phyloP scores from a whole-genome alignment of 2,113 vertebrate species.

The Burhinus oedicnemus region DNA sequence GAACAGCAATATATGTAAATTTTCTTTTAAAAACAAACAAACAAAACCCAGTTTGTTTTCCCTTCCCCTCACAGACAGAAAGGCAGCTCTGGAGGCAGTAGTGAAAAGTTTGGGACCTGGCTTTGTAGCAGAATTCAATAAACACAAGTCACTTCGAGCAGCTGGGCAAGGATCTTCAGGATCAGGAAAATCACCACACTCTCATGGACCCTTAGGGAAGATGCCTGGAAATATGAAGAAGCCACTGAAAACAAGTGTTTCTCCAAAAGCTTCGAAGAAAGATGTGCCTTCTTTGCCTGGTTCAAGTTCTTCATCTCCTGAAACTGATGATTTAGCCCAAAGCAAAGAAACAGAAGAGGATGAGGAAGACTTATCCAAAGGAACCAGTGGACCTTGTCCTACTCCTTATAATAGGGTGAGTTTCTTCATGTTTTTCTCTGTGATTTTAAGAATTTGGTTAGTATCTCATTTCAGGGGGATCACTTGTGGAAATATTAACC shows the following conservation, averaged over 20 bases:
- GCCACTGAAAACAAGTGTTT: neutral
- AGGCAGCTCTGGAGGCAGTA: conserved; percentile 62
- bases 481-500: neutral
- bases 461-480: neutral
- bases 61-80: conserved; percentile 57
- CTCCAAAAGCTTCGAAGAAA: neutral
- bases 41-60: neutral
- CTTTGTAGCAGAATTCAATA: conserved; percentile 54
- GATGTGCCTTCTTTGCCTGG: neutral
- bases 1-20: neutral
- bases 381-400: neutral
- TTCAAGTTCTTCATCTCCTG: conserved; percentile 16
- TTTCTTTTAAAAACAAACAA: neutral
- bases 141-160: conserved; percentile 66
- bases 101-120: conserved; percentile 59
- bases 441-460: neutral
- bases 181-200: neutral
- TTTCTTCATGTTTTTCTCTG: neutral
- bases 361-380: neutral
- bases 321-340: neutral
- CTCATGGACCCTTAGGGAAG: neutral
- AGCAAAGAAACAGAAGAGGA: conserved; percentile 18
- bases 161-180: conserved; percentile 37
- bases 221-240: neutral
- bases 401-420: conserved; percentile 2